Percentiles rank a stretch among this genome's conserved stretches.
These are phyloP conservation scores for Hippasteria phrygiana DNA, from an alignment of 53 echinoderm and acorn worm species.

Conservation along the genomic window DNA sequence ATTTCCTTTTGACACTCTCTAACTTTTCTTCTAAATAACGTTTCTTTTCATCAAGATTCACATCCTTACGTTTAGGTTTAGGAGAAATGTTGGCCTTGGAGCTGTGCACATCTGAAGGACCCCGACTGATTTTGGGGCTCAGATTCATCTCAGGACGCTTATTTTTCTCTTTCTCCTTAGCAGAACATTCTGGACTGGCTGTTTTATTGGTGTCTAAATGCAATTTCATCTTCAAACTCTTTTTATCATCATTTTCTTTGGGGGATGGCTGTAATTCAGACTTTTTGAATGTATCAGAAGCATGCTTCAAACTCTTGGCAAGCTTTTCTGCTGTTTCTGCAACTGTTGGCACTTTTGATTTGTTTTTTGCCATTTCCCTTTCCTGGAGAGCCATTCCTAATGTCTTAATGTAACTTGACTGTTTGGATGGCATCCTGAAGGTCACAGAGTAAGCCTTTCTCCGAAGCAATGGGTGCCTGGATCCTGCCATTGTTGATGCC, in stretches of 20 bases:
- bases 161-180: not conserved
- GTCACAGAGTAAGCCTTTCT: slow-evolving; percentile 62
- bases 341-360: slow-evolving; percentile 52
- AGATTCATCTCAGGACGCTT: no score
- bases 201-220: not conserved
- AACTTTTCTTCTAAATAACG: slow-evolving; percentile 18
- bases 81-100: not conserved
- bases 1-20: slow-evolving; percentile 40
- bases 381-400: slow-evolving; percentile 76
- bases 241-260: not conserved
- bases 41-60: slow-evolving; percentile 14
- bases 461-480: slow-evolving; percentile 56
- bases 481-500: slow-evolving; percentile 9
- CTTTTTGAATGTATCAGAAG: not conserved
- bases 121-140: not conserved
- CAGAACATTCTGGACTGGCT: not conserved
- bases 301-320: slow-evolving; percentile 42
- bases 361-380: slow-evolving; percentile 29
- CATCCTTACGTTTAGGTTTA: not conserved
- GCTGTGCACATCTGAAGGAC: not conserved
- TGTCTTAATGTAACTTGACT: slow-evolving; percentile 75
- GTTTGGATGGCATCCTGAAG: slow-evolving; percentile 77
- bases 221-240: not conserved
- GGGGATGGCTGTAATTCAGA: not conserved
- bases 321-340: slow-evolving; percentile 56